phyloP scores from a whole-genome alignment of 2,113 vertebrate species.

The Tragulus kanchil region DNA sequence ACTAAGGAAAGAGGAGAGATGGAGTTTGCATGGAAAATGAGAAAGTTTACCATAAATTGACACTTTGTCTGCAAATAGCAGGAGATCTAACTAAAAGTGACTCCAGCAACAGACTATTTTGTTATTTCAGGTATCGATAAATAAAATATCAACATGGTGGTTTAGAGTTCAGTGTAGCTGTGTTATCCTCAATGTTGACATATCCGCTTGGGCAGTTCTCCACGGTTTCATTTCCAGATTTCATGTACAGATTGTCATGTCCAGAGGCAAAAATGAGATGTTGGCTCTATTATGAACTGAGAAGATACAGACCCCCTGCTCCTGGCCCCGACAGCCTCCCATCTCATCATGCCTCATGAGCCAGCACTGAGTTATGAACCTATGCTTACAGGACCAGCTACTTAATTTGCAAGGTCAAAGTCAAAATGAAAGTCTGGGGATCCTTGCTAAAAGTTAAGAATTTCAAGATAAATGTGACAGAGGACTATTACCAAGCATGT shows the following conservation, averaged over 20 bases:
- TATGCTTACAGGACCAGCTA: not conserved
- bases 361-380: not conserved
- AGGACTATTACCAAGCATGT: not conserved
- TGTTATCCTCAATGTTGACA: not conserved
- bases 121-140: not conserved
- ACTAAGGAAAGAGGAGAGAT: not conserved
- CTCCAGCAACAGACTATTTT: not conserved
- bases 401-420: not conserved
- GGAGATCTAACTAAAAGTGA: not conserved
- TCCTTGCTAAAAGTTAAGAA: conserved; percentile 6
- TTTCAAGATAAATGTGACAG: not conserved
- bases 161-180: not conserved
- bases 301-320: not conserved
- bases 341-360: not conserved
- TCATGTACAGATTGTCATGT: not conserved
- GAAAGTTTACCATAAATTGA: not conserved
- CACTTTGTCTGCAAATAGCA: not conserved
- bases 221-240: not conserved
- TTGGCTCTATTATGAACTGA: not conserved
- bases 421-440: not conserved
- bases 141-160: not conserved
- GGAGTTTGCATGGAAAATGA: not conserved
- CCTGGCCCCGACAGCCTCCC: too few species aligned
- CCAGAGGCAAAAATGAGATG: not conserved
- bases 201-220: not conserved